These are phyloP conservation scores for Crocallis elinguaria DNA, from an alignment of 2,888 invertebrate species.

Conservation along the genomic window DNA sequence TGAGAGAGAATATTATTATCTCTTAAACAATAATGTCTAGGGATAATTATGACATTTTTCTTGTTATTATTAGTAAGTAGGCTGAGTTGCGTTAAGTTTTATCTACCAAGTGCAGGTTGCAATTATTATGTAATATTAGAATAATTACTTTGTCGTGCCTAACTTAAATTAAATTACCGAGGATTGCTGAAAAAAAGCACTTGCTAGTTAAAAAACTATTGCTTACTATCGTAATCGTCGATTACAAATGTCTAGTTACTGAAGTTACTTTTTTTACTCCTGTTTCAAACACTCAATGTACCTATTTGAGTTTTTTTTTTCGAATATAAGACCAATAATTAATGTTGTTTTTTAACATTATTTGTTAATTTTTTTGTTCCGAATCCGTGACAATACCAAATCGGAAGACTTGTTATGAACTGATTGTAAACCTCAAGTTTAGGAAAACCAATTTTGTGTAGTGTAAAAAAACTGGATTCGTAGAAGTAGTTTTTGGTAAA, in stretches of 20 bases:
- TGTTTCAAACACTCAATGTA: too few relatives aligned
- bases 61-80: conserved; percentile 23
- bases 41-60: conserved; percentile 36
- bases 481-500: conserved; percentile 18
- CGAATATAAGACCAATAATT: too few relatives aligned
- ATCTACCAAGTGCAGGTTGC: conserved; percentile 15
- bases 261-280: background rate
- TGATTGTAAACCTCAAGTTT: conserved; percentile 52
- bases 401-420: conserved; percentile 57
- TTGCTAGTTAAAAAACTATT: conserved; percentile 12
- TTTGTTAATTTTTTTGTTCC: conserved; percentile 28
- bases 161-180: conserved; percentile 27
- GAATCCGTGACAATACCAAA: conserved; percentile 61
- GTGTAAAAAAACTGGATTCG: conserved; percentile 42
- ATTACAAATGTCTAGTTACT: background rate
- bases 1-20: conserved; percentile 56
- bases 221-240: background rate
- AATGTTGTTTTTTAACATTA: background rate
- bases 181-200: conserved; percentile 7
- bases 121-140: conserved; percentile 22
- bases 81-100: conserved; percentile 14
- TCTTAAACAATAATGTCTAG: conserved; percentile 49
- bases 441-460: conserved; percentile 63
- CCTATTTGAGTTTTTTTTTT: too few relatives aligned
- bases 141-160: conserved; percentile 24